These are phyloP conservation scores for Neoaliturus tenellus DNA, from an alignment of 2,888 invertebrate species.

Conservation along the genomic window DNA sequence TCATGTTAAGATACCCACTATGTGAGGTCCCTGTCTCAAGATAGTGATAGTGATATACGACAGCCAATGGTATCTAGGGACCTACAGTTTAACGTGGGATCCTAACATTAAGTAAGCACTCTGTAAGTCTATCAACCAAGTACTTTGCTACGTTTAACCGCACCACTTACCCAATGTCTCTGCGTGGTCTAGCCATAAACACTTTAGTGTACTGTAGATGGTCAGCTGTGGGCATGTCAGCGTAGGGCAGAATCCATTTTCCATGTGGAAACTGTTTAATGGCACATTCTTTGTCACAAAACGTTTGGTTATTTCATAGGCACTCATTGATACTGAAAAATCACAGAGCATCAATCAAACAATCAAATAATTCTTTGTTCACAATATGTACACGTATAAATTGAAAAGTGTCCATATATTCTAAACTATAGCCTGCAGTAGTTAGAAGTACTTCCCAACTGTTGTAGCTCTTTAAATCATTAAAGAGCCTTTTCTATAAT, in stretches of 20 bases:
- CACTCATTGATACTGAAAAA: constrained; percentile 37
- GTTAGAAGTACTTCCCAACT: not conserved
- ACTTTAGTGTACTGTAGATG: constrained; percentile 17
- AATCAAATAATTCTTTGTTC: too few species aligned
- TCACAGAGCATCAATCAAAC: not conserved
- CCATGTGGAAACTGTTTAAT: not conserved
- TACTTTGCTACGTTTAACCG: too few species aligned
- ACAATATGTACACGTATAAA: too few species aligned
- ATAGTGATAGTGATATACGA: too few species aligned
- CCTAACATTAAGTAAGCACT: too few species aligned
- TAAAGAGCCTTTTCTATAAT: not conserved
- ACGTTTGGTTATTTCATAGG: not conserved
- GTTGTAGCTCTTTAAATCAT: not conserved
- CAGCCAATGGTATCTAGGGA: too few species aligned
- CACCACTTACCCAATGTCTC: not conserved
- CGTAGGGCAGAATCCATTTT: constrained; percentile 22
- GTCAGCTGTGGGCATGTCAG: not conserved
- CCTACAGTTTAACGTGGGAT: too few species aligned
- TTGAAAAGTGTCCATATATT: too few species aligned
- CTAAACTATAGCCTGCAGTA: too few species aligned
- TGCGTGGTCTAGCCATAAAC: not conserved
- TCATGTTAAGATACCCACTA: too few species aligned
- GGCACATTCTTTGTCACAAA: constrained; percentile 37
- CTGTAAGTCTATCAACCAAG: too few species aligned
- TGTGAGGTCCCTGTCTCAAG: too few species aligned